These are phyloP conservation scores for Holothuria leucospilota DNA, from an alignment of 53 echinoderm and acorn worm genomes.

Conservation along the genomic window DNA sequence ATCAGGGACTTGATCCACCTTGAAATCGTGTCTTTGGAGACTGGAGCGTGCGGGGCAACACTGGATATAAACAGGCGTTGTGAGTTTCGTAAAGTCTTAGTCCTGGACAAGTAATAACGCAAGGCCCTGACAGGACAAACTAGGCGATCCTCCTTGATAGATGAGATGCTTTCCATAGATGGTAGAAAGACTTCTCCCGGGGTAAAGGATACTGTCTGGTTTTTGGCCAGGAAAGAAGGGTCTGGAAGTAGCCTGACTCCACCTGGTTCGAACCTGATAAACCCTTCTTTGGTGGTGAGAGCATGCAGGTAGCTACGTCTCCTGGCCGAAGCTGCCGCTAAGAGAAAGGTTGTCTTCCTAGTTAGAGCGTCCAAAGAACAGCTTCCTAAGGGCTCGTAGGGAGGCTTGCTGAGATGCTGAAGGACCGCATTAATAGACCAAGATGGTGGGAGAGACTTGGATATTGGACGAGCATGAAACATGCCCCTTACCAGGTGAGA, in stretches of 20 bases:
- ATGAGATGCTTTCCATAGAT: not conserved
- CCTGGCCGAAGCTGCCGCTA: not conserved
- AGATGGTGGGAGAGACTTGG: not conserved
- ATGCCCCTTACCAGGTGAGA: not conserved
- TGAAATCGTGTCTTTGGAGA: not conserved
- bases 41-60: not conserved
- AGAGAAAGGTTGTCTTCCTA: not conserved
- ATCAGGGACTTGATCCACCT: not conserved
- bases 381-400: not conserved
- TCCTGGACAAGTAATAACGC: not conserved
- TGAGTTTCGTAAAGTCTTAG: not conserved
- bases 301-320: not conserved
- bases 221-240: not conserved
- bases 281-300: not conserved
- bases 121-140: constrained; percentile 23
- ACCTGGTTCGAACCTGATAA: not conserved
- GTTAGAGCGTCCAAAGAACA: not conserved
- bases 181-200: not conserved
- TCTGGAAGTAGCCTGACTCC: constrained; percentile 21
- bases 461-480: not conserved
- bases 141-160: not conserved
- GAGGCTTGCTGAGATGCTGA: not conserved
- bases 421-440: not conserved
- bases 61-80: not conserved
- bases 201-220: not conserved